phyloP scores from a whole-genome alignment of 2,888 invertebrate genomes.

The Antheraea yamamai region DNA sequence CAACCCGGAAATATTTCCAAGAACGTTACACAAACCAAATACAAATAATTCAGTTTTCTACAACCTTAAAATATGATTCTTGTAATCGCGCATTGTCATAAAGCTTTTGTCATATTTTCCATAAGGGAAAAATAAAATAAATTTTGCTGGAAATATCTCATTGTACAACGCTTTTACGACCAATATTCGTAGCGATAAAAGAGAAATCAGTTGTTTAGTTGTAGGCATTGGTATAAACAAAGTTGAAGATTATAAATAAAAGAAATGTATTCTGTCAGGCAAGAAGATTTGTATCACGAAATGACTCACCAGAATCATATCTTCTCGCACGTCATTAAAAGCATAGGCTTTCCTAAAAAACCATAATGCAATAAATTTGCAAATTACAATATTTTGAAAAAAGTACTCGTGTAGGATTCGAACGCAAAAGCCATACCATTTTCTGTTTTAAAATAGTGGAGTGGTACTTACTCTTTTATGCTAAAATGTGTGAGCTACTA shows the following conservation, averaged over 20 bases:
- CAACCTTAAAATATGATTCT: conserved; percentile 28
- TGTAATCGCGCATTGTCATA: conserved; percentile 10
- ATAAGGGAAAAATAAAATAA: conserved; percentile 36
- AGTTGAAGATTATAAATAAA: background rate
- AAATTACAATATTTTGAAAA: background rate
- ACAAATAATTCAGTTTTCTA: conserved; percentile 54
- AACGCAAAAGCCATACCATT: background rate
- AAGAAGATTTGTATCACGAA: background rate
- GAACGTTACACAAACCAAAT: conserved; percentile 49
- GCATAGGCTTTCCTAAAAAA: background rate
- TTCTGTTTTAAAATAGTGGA: background rate
- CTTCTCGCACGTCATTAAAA: background rate
- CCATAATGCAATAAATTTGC: background rate
- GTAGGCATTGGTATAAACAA: background rate
- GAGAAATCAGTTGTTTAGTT: conserved; percentile 22
- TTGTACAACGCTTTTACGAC: conserved; percentile 19
- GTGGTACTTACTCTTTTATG: background rate
- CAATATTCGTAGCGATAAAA: background rate
- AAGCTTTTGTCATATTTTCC: conserved; percentile 5
- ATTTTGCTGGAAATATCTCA: conserved; percentile 39
- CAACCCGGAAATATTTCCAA: conserved; percentile 49
- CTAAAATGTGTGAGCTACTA: background rate
- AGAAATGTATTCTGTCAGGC: background rate
- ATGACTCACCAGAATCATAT: background rate
- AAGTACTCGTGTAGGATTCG: background rate